A percentile compares a stretch with the other conserved stretches of the same genome.
phyloP scores from a whole-genome alignment of 2,797 vertebrate species.

The Falco novaeseelandiae region DNA sequence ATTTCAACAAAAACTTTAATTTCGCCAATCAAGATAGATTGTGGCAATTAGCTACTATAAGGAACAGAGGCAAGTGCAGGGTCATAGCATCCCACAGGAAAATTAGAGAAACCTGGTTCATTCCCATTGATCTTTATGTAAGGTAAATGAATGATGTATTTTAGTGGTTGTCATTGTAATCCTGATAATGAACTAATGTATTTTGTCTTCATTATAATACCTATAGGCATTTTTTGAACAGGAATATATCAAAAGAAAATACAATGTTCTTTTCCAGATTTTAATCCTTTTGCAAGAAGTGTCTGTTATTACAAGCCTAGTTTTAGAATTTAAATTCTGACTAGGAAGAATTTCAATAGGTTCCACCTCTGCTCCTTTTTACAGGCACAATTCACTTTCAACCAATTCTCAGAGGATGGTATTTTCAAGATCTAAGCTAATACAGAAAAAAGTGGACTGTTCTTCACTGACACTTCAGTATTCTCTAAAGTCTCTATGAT shows the following conservation, averaged over 20 bases:
- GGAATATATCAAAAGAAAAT: not conserved
- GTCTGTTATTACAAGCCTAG: not conserved
- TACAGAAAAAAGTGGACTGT: not conserved
- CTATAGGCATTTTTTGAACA: not conserved
- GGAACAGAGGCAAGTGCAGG: not conserved
- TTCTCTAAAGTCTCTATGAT: not conserved
- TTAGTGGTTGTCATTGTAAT: not conserved
- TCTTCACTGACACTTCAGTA: not conserved
- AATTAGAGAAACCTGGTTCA: not conserved
- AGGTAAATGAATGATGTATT: not conserved
- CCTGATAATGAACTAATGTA: not conserved
- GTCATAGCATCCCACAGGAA: not conserved
- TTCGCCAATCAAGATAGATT: not conserved
- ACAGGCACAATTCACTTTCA: not conserved
- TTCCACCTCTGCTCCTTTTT: not conserved
- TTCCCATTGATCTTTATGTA: not conserved
- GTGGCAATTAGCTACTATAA: not conserved
- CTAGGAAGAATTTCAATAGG: not conserved
- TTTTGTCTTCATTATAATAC: not conserved
- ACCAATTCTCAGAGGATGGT: not conserved
- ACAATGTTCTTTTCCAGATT: not conserved
- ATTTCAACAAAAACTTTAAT: not conserved
- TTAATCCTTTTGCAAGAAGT: not conserved
- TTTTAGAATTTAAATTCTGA: not conserved
- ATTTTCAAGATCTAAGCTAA: not conserved